Base-by-base conservation (phyloP, 2,113 vertebrate species). In the Carettochelys insculpta region DNA sequence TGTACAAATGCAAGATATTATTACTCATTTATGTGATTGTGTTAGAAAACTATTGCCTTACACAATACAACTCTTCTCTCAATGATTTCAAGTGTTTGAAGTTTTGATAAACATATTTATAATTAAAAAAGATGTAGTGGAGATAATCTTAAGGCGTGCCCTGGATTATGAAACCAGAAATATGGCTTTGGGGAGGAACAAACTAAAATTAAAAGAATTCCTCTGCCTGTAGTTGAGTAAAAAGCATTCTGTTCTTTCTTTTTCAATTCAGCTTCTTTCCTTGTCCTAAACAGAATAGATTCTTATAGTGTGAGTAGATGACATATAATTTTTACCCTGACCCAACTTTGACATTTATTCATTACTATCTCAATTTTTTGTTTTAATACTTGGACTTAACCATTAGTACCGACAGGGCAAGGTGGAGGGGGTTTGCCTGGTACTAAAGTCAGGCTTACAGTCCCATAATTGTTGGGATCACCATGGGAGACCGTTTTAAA, bases 101-200 rank as follows among this genome's bases (percentile, higher is more conserved):
- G 96, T 97, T 95, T 89, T 96, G 96, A 97, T 97, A 97, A 96
- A 96, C 77, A 89, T 96, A 95, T 96, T 97, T 96, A 95, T 97
- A 96, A 94, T 91, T 84, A 87, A 95, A 89, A 89, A 27, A 96
- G 92, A 95, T 96, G 96, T 86, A 96, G 95, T 95, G 95, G 94
- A 97, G 96, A 97, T 96, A 94, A 86, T 96, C 90, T 88, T 93
- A 96, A 96, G 97, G 96, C 85, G 95, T 97, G 95, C 96, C 96
- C 95, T 92, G 92, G 92, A 96, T 97, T 97, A 97, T 94, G 97
- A 96, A 97, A 97, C 92, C 88, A 95, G 85, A 94, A 95, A 89
- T 94, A 96, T 94, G 93, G 86, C 95, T 97, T 97, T 96, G 95
- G 95, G 95, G 90, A 96, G 94, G 96, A 96, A 97, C 95, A 97